Base-by-base conservation (phyloP, 1,140 invertebrate species). In the Babylonia areolata region DNA sequence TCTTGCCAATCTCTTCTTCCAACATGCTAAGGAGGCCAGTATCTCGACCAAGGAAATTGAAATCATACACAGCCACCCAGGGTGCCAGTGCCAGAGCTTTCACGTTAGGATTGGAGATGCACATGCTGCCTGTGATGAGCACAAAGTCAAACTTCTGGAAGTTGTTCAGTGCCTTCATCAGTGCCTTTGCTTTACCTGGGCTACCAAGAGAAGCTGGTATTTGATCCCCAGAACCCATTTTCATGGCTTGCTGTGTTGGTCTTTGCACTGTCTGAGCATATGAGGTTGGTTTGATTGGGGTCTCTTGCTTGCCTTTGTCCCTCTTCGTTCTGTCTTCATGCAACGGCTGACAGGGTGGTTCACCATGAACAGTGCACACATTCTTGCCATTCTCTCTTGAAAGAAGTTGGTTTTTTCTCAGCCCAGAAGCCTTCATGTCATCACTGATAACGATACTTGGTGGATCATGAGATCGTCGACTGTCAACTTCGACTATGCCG, bases 41-140 rank as follows among this genome's bases (percentile, higher is more conserved):
- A 20, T 87, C 84, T 79, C 88, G 84, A 37, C 89, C 87, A 1
- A 84, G 40, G 28, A 73, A 28, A 77, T 91, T 89, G 82, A 91
- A 88, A 64, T 91, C 90, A 79, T 87, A 90, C 9, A 91, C 90
- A 28, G 85, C 86, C 31, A 89, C 80, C 90, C 90, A 91, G n/a
- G 88, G 86, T 37, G 90, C 86, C 3, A 71, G 33, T 15, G 88
- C 77, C 42, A 91, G 64, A 81, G 85, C 85, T 1, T 89, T 87
- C 35, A 87, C 28, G 64, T 85, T 85, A 78, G 54, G 58, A 17
- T 6, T 54, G 15, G 28, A 40, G 23, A n/a, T 54, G 28, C 37
- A 15, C 5, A 84, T n/a, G 5, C 37, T 40, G 23, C 86, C 86
- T 46, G 51, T 73, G 15, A 87, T 20, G 20, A 87, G 83, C 6